Percentiles rank a stretch among this genome's conserved stretches.
phyloP scores from a whole-genome alignment of 2,797 vertebrate genomes.

The Halcyon badia region DNA sequence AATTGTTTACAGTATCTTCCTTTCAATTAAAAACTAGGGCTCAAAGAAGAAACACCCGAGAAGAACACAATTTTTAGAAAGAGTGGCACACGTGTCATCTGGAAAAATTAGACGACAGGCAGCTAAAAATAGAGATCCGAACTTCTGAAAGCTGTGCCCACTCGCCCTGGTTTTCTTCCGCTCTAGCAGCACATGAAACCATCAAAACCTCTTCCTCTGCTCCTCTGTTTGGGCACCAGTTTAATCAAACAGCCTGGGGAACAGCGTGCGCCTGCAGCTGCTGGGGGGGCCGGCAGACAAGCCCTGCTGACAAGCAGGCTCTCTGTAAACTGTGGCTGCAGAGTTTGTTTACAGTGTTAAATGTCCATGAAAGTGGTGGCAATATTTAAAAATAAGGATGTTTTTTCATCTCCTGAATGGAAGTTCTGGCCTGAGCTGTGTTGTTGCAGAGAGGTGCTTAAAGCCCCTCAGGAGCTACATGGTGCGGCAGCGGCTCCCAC shows the following conservation, averaged over 20 bases:
- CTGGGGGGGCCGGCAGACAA: fast-evolving
- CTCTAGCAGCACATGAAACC: fast-evolving
- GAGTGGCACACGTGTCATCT: not conserved
- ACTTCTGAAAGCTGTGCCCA: not conserved
- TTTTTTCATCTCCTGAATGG: not conserved
- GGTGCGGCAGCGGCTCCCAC: fast-evolving
- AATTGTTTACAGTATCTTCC: slow-evolving; percentile 44
- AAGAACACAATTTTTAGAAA: not conserved
- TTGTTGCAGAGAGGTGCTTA: not conserved
- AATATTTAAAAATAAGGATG: not conserved
- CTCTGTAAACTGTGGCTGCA: not conserved
- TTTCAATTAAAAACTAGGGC: slow-evolving; percentile 23
- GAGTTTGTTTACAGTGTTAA: not conserved
- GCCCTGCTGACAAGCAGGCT: not conserved
- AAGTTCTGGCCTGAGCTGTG: not conserved
- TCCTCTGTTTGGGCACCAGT: not conserved
- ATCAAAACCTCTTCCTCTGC: not conserved
- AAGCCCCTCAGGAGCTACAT: fast-evolving
- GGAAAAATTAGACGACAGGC: not conserved
- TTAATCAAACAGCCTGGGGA: not conserved
- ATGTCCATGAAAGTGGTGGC: not conserved
- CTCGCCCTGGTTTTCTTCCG: not conserved
- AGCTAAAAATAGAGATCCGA: slow-evolving; percentile 8
- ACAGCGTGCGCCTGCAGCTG: not conserved
- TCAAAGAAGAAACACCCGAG: not conserved